These are phyloP conservation scores for Neolamprologus toae DNA, from an alignment of 2,113 vertebrate genomes.

Conservation along the genomic window DNA sequence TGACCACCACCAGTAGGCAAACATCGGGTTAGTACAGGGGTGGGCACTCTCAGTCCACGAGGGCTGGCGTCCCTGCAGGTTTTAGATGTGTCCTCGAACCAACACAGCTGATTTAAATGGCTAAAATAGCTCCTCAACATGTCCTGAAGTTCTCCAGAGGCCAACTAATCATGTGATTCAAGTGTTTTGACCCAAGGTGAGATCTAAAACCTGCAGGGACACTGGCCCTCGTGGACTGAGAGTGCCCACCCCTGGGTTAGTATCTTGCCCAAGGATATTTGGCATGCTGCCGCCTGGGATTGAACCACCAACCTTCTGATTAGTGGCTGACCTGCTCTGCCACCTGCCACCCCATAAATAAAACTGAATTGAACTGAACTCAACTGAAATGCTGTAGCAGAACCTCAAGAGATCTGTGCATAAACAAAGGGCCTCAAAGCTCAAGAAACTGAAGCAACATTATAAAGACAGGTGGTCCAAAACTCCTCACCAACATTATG, in stretches of 20 bases:
- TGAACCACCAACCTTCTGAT: rapidly evolving
- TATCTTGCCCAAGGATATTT: neutral
- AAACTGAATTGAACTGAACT: neutral
- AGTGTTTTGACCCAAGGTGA: too few relatives aligned
- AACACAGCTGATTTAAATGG: too few relatives aligned
- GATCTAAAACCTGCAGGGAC: too few relatives aligned
- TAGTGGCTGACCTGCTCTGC: neutral
- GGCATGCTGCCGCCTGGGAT: neutral
- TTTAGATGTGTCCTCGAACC: too few relatives aligned
- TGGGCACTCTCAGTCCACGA: too few relatives aligned
- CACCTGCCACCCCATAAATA: neutral
- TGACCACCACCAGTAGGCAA: too few relatives aligned
- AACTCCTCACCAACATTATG: rapidly evolving
- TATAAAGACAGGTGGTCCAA: neutral
- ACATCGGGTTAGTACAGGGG: neutral
- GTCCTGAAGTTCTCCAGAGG: too few relatives aligned
- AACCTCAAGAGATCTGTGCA: neutral
- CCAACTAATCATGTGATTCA: too few relatives aligned
- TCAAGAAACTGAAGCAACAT: rapidly evolving
- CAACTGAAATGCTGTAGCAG: neutral
- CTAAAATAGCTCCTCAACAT: rapidly evolving
- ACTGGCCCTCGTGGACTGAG: too few relatives aligned
- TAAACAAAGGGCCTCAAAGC: neutral
- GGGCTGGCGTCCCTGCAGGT: too few relatives aligned
- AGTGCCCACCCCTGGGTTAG: too few relatives aligned